A percentile compares a stretch with the other conserved stretches of the same genome.
phyloP scores from a whole-genome alignment of 2,797 vertebrate genomes.

The Schizothorax lantsangensis region DNA sequence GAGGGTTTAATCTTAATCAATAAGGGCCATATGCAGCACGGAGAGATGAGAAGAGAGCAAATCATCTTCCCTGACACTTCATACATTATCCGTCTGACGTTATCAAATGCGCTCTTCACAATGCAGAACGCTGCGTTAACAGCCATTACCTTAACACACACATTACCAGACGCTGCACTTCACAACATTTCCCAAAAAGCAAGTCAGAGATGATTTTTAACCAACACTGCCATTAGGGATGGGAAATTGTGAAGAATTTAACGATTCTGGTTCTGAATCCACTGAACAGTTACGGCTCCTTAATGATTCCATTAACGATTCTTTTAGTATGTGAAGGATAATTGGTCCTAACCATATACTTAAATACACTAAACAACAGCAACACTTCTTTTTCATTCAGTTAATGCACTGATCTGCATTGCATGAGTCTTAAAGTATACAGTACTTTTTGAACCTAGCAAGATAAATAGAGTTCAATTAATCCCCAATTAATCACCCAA shows the following conservation, averaged over 20 bases:
- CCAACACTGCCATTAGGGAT: conserved; percentile 1
- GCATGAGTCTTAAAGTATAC: not conserved
- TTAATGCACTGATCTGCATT: not conserved
- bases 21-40: conserved; percentile 60
- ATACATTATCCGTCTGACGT: conserved; percentile 42
- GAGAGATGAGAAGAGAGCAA: conserved; percentile 60
- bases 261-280: conserved; percentile 3
- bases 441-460: not conserved
- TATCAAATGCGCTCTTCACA: conserved; percentile 37
- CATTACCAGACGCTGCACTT: conserved; percentile 38
- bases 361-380: conserved; percentile 30
- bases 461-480: not conserved
- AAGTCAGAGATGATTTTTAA: conserved; percentile 15
- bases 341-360: conserved; percentile 24
- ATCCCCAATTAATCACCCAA: not conserved
- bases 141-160: conserved; percentile 42
- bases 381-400: not conserved
- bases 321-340: conserved; percentile 9
- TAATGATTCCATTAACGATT: conserved; percentile 20
- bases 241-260: not conserved
- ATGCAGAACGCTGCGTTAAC: conserved; percentile 37
- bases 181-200: conserved; percentile 38
- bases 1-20: conserved; percentile 79
- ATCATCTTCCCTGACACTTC: conserved; percentile 59
- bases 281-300: conserved; percentile 10